Evolutionary conservation across 2,888 invertebrate species (phyloP).

Genomic region (Yponomeuta plumbellus): DNA sequence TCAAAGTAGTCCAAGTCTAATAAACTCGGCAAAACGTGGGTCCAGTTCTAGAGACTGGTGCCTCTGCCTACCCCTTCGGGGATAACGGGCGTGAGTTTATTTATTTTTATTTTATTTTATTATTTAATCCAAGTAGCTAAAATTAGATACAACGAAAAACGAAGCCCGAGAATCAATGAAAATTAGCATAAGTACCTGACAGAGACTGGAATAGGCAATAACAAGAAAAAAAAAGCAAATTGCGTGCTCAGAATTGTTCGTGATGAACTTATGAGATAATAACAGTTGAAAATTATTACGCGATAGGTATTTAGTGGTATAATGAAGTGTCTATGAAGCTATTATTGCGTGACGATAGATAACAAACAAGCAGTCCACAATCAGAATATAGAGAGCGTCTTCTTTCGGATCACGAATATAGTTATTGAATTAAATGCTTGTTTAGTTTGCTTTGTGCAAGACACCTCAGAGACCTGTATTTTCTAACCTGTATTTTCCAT

Average conservation of each 20-base stretch:
- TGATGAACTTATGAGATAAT: constrained; percentile 15
- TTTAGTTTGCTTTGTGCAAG: background rate
- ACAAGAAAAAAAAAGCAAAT: constrained; percentile 12
- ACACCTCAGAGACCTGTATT: too few species aligned
- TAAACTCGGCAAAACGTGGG: too few species aligned
- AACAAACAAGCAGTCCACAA: constrained; percentile 22
- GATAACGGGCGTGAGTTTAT: too few species aligned
- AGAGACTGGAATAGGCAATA: background rate
- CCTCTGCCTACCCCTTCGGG: too few species aligned
- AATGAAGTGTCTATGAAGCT: constrained; percentile 1
- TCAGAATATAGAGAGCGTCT: background rate
- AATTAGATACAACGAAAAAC: background rate
- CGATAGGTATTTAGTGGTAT: constrained; percentile 13
- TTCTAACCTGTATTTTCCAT: too few species aligned
- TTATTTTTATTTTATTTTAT: too few species aligned
- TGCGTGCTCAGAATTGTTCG: constrained; percentile 10
- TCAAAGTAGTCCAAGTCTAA: too few species aligned
- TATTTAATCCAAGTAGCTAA: too few species aligned
- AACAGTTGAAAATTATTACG: constrained; percentile 14
- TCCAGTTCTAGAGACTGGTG: too few species aligned
- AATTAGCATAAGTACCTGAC: constrained; percentile 3
- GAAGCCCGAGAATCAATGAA: background rate
- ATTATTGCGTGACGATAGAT: constrained; percentile 32
- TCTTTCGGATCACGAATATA: background rate
- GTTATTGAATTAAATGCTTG: background rate